Evolutionary conservation across 2,888 invertebrate species (phyloP).

Genomic region (Elmis aenea): DNA sequence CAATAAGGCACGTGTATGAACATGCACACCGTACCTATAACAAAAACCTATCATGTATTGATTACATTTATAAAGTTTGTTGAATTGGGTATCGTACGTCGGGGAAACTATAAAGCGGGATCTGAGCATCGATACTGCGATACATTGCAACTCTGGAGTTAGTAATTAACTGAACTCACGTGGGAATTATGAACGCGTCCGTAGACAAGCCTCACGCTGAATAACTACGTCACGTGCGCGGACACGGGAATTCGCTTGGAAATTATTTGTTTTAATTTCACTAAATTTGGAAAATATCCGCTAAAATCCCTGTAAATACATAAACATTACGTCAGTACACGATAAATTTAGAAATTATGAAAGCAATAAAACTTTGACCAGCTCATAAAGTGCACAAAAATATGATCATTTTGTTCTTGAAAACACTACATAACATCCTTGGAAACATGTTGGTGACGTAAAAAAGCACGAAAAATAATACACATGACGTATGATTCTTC

Average conservation of each 20-base stretch:
- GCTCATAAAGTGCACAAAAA: too few relatives aligned
- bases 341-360: too few relatives aligned
- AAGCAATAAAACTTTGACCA: too few relatives aligned
- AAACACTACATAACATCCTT: too few relatives aligned
- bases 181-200: conserved; percentile 34
- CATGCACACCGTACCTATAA: conserved; percentile 10
- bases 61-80: conserved; percentile 14
- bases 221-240: conserved; percentile 29
- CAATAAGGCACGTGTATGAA: conserved; percentile 12
- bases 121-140: conserved; percentile 13
- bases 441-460: too few relatives aligned
- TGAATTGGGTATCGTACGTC: conserved; percentile 14
- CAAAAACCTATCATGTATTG: conserved; percentile 12
- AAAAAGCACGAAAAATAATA: too few relatives aligned
- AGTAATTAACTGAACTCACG: conserved; percentile 38
- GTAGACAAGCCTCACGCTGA: conserved; percentile 19
- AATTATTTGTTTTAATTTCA: too few relatives aligned
- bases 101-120: conserved; percentile 20
- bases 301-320: too few relatives aligned
- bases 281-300: too few relatives aligned
- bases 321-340: too few relatives aligned
- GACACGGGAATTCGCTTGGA: conserved; percentile 23
- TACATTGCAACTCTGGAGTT: conserved; percentile 27
- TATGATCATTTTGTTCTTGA: too few relatives aligned
- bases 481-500: too few relatives aligned